Evolutionary conservation across 1,140 invertebrate genomes (phyloP), one percentile per base, ranked within the genome.

Genomic region (Ips nitidus): DNA sequence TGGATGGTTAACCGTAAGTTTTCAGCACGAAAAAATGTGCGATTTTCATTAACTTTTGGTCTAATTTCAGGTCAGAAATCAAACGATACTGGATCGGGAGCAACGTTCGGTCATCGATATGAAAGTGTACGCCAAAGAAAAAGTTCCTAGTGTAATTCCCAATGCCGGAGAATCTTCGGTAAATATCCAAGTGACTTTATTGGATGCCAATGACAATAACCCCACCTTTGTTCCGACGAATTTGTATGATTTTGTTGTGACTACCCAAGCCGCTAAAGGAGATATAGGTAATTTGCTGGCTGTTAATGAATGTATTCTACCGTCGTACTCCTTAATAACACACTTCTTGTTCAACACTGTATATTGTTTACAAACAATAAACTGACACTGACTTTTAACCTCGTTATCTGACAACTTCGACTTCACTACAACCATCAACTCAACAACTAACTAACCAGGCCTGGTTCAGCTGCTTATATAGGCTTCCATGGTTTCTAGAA

Each of bases 151-250:
- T 73, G 83, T 91, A 0, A 82, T 87, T 77, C 70, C 80, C 76
- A 74, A 81, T 56, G 57, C 81, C 76, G 74, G 82, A 80, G 80
- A 75, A 79, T 87, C 89, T 1, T 88, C 84, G 41, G 91, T 92
- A 0, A 85, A 85, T n/a, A 89, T 94, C 1, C 90, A 92, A 81
- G 89, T 80, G 37, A 91, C 90, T 0, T 77, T 95, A 36, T 81
- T 94, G 1, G 93, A 94, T 78, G 90, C 91, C 4, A 95, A 94
- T 79, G 93, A 94, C 69, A 94, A 94, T 75, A 94, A 92, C 75
- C 93, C 93, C 0, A 87, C 87, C 4, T 95, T 94, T 76, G 83
- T 92, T 7, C 91, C 92, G 1, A 89, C 86, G 52, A 94, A 94
- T 79, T 80, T 94, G 0, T 94, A 94, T 75, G 88, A 91, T 69